These are phyloP conservation scores for Macrotis lagotis DNA, from an alignment of 2,113 vertebrate species.

Conservation along the genomic window DNA sequence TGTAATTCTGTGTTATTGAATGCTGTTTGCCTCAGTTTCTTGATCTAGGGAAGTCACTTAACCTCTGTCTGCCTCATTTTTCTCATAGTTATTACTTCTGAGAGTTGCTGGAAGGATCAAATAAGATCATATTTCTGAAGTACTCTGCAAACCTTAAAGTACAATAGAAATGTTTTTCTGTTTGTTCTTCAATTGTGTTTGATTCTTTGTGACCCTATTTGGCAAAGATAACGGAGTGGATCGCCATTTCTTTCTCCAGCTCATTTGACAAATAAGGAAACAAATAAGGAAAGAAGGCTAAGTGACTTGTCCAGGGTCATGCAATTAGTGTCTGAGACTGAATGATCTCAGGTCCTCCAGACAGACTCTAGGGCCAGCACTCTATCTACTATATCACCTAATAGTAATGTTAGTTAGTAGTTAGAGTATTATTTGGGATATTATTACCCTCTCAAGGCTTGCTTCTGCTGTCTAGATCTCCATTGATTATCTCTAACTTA, in stretches of 20 bases:
- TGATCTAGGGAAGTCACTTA: not conserved
- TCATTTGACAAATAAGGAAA: conserved; percentile 4
- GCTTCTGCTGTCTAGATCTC: not conserved
- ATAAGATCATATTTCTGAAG: not conserved
- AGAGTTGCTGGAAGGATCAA: not conserved
- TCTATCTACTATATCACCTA: not conserved
- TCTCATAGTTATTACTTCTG: not conserved
- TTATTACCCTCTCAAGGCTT: not conserved
- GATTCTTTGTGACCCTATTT: not conserved
- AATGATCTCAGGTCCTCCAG: not conserved
- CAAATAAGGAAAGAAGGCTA: not conserved
- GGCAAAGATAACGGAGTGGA: not conserved
- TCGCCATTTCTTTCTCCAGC: not conserved
- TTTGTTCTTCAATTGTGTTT: not conserved
- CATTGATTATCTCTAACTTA: too few relatives aligned
- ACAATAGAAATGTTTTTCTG: not conserved
- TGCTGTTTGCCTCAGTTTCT: not conserved
- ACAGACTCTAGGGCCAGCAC: not conserved
- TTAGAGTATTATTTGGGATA: not conserved
- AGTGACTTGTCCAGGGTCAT: conserved; percentile 13
- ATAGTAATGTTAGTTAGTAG: not conserved
- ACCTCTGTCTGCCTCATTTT: not conserved
- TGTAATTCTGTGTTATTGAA: not conserved
- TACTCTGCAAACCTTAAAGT: not conserved
- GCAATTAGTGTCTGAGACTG: conserved; percentile 7